Evolutionary conservation across 1,140 invertebrate genomes (phyloP), one percentile per base, ranked within the genome.

Genomic region (Condylostylus longicornis): DNA sequence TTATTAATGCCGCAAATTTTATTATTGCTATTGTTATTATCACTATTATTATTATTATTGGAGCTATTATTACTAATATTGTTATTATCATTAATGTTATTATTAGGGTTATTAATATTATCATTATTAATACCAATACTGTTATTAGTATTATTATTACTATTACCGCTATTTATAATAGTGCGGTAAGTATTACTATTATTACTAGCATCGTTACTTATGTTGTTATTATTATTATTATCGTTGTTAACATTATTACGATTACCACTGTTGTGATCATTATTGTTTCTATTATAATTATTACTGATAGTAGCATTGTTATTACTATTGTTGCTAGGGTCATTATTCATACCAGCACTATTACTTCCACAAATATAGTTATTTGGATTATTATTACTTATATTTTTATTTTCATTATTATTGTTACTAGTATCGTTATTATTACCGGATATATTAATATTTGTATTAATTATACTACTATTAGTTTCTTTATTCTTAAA

Each of bases 41-140:
- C 27, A 27, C 19, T 20, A 9, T 33, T 23, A 15, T 32, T 14
- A n/a, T n/a, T n/a, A n/a, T n/a, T n/a, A n/a, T n/a, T n/a, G n/a
- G n/a, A 23, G 27, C 18, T 22, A 27, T 31, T n/a, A 22, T 19
- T 23, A 30, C 35, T 38, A 18, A 29, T 37, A 36, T 25, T 30
- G 19, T 30, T 27, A 37, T 18, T 23, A 22, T 19, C 21, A n/a
- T 20, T 20, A 14, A 5, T 8, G 19, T 13, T 8, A 12, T 5
- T 35, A 22, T 14, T 6, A 10, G 25, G 1, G 23, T 9, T 15
- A 38, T 25, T 38, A n/a, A 19, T 14, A 18, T 15, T 27, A 23
- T 19, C 33, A 25, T 25, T 28, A 19, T 17, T 21, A 30, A 32
- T 10, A 18, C n/a, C 18, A 23, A 17, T 8, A 32, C 10, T 32